Conservation (phyloP, 2,113 vertebrate species). For the Marcusenius ussheri region DNA sequence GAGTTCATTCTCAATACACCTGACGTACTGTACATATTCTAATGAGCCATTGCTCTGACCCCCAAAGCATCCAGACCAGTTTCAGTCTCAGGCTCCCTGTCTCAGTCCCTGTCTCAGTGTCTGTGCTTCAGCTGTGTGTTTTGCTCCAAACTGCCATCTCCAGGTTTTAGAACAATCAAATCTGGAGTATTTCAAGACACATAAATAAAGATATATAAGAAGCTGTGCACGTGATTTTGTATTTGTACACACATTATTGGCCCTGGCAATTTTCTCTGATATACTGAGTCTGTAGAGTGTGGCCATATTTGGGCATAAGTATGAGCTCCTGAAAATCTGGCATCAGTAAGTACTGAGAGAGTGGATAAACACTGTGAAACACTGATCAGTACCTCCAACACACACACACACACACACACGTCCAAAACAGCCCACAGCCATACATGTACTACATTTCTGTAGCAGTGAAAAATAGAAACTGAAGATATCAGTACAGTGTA, state of each 20-base stretch:
- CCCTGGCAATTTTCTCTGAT: not conserved
- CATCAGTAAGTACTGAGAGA: not conserved
- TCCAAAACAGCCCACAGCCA: not conserved
- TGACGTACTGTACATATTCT: not conserved
- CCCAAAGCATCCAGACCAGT: constrained; percentile 41
- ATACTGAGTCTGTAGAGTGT: not conserved
- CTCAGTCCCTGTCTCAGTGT: constrained; percentile 30
- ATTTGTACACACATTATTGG: not conserved
- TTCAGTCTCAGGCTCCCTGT: constrained; percentile 27
- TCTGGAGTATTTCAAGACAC: not conserved
- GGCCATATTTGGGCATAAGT: not conserved
- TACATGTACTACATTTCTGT: not conserved
- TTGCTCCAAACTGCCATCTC: not conserved
- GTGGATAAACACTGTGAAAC: not conserved
- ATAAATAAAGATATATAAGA: not conserved
- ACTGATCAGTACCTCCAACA: not conserved
- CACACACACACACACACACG: not conserved
- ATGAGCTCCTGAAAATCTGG: not conserved
- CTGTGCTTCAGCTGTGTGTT: not conserved
- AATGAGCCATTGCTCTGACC: constrained; percentile 28
- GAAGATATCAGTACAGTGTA: not conserved
- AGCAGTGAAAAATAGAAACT: not conserved
- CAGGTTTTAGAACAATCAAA: not conserved
- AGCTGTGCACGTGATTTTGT: not conserved
- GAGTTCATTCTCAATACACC: constrained; percentile 40